Percentiles rank a stretch among this genome's conserved stretches.
Evolutionary conservation across 2,888 invertebrate species (phyloP).

Genomic region (Scaptomyza cyrtandrae): DNA sequence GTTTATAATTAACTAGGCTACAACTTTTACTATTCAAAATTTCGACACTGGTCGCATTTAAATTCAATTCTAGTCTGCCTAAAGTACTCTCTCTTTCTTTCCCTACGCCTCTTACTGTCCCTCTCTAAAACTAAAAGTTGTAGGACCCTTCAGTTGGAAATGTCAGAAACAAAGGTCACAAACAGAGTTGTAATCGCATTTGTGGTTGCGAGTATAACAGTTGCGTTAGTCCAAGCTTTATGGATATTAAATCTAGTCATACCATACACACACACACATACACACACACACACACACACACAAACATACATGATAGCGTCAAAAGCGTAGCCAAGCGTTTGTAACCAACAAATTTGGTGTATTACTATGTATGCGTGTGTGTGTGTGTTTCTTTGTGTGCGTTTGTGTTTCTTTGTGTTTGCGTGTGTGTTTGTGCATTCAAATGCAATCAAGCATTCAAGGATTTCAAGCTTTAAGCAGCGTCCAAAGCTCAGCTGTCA

Average conservation of each 20-base stretch:
- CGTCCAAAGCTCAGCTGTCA: slow-evolving; percentile 3
- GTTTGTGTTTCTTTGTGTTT: too few relatives aligned
- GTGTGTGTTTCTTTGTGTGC: too few relatives aligned
- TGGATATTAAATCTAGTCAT: slow-evolving; percentile 26
- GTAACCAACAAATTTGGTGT: slow-evolving; percentile 15
- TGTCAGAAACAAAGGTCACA: slow-evolving; percentile 12
- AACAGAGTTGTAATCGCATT: neutral
- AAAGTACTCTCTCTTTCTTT: neutral
- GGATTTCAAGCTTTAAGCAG: slow-evolving; percentile 6
- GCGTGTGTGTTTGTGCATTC: slow-evolving; percentile 27
- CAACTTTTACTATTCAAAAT: slow-evolving; percentile 1
- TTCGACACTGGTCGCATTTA: slow-evolving; percentile 2
- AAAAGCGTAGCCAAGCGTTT: neutral
- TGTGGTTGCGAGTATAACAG: neutral
- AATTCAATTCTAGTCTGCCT: slow-evolving; percentile 18
- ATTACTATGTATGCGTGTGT: slow-evolving; percentile 1
- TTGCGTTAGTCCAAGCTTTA: neutral
- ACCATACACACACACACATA: neutral
- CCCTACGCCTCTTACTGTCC: too few relatives aligned
- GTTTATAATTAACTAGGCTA: neutral
- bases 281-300: neutral
- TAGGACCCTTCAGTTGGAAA: neutral
- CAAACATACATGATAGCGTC: neutral
- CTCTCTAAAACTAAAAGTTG: neutral
- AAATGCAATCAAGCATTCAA: slow-evolving; percentile 23